Conservation (phyloP, 2,113 vertebrate genomes). For the Herpetotheres cachinnans region DNA sequence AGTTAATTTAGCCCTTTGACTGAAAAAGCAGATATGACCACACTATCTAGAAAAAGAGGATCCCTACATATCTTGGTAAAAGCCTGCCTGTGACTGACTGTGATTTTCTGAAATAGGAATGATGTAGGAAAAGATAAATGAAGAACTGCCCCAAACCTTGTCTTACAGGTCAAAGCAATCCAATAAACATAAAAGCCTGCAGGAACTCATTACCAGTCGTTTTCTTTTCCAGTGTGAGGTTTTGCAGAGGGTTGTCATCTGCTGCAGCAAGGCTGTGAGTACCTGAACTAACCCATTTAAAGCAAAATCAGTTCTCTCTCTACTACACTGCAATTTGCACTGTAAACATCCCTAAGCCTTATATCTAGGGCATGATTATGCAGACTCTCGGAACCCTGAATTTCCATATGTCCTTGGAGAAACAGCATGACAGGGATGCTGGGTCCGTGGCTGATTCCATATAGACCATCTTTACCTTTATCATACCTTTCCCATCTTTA, state of each 20-base stretch:
- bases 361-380: background rate
- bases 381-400: background rate
- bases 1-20: background rate
- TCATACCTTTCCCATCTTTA: background rate
- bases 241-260: background rate
- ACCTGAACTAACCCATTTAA: background rate
- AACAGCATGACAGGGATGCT: background rate
- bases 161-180: background rate
- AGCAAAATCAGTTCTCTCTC: background rate
- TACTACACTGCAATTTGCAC: background rate
- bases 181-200: background rate
- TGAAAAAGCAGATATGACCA: background rate
- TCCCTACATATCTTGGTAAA: background rate
- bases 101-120: background rate
- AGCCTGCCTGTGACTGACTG: background rate
- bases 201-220: background rate
- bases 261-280: background rate
- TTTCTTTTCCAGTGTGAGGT: background rate
- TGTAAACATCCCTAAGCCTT: background rate
- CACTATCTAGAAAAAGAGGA: background rate
- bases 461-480: background rate
- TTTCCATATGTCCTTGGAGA: background rate
- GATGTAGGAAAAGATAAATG: background rate
- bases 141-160: background rate
- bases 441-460: background rate